Percentiles rank a stretch among this genome's conserved stretches.
Conservation (phyloP, 1,140 invertebrate species). For the Pseudomyrmex concolor region DNA sequence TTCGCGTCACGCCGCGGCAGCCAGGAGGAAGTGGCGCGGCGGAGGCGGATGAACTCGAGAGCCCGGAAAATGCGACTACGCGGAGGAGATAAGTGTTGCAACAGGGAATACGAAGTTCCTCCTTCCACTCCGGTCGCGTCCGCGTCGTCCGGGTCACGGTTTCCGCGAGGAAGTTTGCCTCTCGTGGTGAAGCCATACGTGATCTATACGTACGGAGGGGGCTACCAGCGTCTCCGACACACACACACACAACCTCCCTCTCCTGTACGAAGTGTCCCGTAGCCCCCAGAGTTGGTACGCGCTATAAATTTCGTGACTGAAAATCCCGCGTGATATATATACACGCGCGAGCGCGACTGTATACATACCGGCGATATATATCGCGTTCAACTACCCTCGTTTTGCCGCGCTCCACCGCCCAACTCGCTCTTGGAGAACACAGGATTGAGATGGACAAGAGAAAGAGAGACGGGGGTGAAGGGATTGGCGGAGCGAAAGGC, state of each 20-base stretch:
- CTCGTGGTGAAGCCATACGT: slow-evolving; percentile 70
- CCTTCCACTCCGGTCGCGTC: slow-evolving; percentile 41
- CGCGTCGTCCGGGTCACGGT: slow-evolving; percentile 51
- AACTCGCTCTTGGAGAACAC: not conserved
- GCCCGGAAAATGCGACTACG: slow-evolving; percentile 65
- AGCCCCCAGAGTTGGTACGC: slow-evolving; percentile 63
- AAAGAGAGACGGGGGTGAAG: not conserved
- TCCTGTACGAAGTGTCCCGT: slow-evolving; percentile 51
- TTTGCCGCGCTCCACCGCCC: not conserved
- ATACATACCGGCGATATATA: slow-evolving; percentile 39
- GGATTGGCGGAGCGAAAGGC: slow-evolving; percentile 12
- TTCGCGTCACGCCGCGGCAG: not conserved
- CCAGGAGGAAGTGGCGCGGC: not conserved
- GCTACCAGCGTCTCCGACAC: slow-evolving; percentile 7
- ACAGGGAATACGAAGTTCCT: slow-evolving; percentile 74
- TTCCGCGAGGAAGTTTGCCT: slow-evolving; percentile 68
- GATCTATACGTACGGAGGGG: slow-evolving; percentile 67
- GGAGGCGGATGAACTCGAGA: slow-evolving; percentile 5
- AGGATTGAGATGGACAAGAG: slow-evolving; percentile 32
- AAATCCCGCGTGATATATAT: slow-evolving; percentile 73
- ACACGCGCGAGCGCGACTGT: slow-evolving; percentile 55
- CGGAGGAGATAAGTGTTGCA: slow-evolving; percentile 74
- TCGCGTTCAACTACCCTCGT: slow-evolving; percentile 8
- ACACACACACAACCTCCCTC: no score
- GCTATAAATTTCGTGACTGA: slow-evolving; percentile 73